These are phyloP conservation scores for Prosapia bicincta DNA, from an alignment of 2,888 invertebrate genomes.

Conservation along the genomic window DNA sequence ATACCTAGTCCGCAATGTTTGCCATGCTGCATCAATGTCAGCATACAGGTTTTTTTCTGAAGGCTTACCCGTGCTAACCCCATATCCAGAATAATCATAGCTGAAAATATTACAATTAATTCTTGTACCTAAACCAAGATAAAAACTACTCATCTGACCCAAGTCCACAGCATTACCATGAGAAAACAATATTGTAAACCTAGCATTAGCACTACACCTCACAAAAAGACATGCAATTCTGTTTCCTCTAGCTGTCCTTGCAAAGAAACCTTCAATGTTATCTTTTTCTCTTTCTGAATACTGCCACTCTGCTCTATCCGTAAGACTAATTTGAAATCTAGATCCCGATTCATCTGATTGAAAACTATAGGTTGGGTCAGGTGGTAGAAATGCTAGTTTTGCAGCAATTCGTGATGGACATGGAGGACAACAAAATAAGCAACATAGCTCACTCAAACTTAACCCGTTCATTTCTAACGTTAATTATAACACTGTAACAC, in stretches of 20 bases:
- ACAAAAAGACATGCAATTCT: constrained; percentile 96
- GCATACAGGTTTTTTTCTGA: constrained; percentile 64
- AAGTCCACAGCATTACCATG: constrained; percentile 65
- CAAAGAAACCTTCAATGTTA: constrained; percentile 91
- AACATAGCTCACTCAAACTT: constrained; percentile 88
- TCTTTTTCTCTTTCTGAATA: constrained; percentile 93
- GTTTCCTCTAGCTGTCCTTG: constrained; percentile 90
- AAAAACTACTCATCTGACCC: constrained; percentile 42
- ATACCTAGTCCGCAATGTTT: constrained; percentile 54
- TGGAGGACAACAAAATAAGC: constrained; percentile 99
- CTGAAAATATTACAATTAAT: constrained; percentile 63
- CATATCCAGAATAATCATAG: constrained; percentile 54
- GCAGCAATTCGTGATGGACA: constrained; percentile 98
- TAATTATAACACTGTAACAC: constrained; percentile 17
- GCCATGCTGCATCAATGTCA: constrained; percentile 62
- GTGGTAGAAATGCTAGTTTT: constrained; percentile 98
- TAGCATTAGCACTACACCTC: constrained; percentile 81
- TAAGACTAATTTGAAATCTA: constrained; percentile 75
- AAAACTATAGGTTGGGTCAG: constrained; percentile 96
- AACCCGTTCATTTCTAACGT: constrained; percentile 37
- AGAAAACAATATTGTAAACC: constrained; percentile 60
- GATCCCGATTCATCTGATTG: constrained; percentile 83
- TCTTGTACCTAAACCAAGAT: constrained; percentile 54
- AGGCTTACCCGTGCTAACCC: constrained; percentile 57
- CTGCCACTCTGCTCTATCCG: constrained; percentile 95